Conservation (phyloP, 2,888 invertebrate species). For the Leucozona laternaria region DNA sequence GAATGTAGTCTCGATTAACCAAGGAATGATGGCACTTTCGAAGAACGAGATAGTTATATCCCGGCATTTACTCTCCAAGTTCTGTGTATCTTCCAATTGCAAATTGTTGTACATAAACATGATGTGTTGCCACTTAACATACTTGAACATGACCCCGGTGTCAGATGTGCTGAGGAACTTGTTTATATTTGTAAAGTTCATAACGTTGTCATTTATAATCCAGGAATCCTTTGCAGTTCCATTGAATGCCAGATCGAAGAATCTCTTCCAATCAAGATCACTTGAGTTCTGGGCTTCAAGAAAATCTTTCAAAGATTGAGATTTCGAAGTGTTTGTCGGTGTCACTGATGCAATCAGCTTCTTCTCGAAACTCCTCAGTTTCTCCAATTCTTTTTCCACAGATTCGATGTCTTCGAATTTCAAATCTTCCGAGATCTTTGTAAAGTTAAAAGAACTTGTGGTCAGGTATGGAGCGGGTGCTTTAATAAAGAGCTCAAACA, state of each 20-base stretch:
- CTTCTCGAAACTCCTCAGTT: slow-evolving; percentile 77
- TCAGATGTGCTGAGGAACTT: slow-evolving; percentile 77
- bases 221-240: slow-evolving; percentile 77
- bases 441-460: slow-evolving; percentile 70
- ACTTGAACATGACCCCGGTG: slow-evolving; percentile 73
- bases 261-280: slow-evolving; percentile 79
- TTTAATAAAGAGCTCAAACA: slow-evolving; percentile 77
- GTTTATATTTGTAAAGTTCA: slow-evolving; percentile 77
- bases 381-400: slow-evolving; percentile 72
- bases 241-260: slow-evolving; percentile 80
- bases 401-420: slow-evolving; percentile 70
- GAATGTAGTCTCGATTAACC: slow-evolving; percentile 80
- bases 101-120: slow-evolving; percentile 79
- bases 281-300: slow-evolving; percentile 77
- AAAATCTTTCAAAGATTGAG: slow-evolving; percentile 77
- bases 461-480: slow-evolving; percentile 70
- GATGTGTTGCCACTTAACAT: slow-evolving; percentile 78
- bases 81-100: slow-evolving; percentile 76
- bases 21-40: slow-evolving; percentile 79
- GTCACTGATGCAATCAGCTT: slow-evolving; percentile 77
- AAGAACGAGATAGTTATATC: slow-evolving; percentile 78
- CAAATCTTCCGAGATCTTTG: slow-evolving; percentile 78
- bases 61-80: slow-evolving; percentile 77
- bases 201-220: slow-evolving; percentile 77
- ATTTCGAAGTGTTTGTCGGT: slow-evolving; percentile 77